Percentiles rank a stretch among this genome's conserved stretches.
Evolutionary conservation across 2,888 invertebrate species (phyloP).

Genomic region (Megastigmus dorsalis): DNA sequence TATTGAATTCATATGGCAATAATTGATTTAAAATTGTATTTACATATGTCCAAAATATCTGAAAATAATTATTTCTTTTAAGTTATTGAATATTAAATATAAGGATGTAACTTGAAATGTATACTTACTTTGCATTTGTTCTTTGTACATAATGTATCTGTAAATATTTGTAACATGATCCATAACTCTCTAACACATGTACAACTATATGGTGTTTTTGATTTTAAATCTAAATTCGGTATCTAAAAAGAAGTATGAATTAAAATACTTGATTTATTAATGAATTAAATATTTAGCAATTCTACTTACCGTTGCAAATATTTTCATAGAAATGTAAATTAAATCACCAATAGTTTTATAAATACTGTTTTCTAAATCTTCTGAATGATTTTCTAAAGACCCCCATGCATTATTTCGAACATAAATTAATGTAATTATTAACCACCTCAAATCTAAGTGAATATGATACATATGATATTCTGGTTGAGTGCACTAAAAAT

Average conservation of each 20-base stretch:
- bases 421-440: slow-evolving; percentile 68
- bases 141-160: slow-evolving; percentile 69
- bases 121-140: slow-evolving; percentile 63
- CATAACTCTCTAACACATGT: slow-evolving; percentile 78
- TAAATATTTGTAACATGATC: slow-evolving; percentile 75
- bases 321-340: slow-evolving; percentile 68
- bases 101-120: not conserved
- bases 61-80: slow-evolving; percentile 40
- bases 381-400: slow-evolving; percentile 59
- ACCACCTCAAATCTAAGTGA: slow-evolving; percentile 76
- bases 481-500: slow-evolving; percentile 72
- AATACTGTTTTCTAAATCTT: slow-evolving; percentile 62
- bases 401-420: slow-evolving; percentile 58
- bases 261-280: not conserved
- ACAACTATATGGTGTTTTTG: slow-evolving; percentile 77
- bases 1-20: slow-evolving; percentile 54
- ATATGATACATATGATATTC: slow-evolving; percentile 76
- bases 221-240: slow-evolving; percentile 72
- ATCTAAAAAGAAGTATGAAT: slow-evolving; percentile 62
- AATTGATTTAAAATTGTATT: slow-evolving; percentile 69
- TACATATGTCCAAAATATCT: slow-evolving; percentile 75
- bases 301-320: slow-evolving; percentile 73
- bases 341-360: slow-evolving; percentile 69
- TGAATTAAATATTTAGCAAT: slow-evolving; percentile 6
- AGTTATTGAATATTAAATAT: not conserved